Percentiles rank a stretch among this genome's conserved stretches.
These are phyloP conservation scores for Beroe ovata DNA, from an alignment of 37 sponge, comb jelly and placozoan species.

Conservation along the genomic window DNA sequence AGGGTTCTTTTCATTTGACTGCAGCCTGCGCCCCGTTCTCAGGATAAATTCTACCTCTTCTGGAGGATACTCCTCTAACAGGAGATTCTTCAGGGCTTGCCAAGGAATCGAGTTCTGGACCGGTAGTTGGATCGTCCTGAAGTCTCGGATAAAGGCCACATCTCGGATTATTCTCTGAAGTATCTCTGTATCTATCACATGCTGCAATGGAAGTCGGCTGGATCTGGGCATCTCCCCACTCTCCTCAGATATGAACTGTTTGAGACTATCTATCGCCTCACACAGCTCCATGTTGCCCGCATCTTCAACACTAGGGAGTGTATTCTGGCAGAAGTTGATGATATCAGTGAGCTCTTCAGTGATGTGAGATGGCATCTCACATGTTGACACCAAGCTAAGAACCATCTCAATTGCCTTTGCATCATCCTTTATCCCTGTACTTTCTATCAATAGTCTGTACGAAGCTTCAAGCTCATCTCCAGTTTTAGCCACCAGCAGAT, in stretches of 20 bases:
- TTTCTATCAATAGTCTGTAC: conserved; percentile 11
- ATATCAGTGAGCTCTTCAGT: conserved; percentile 59
- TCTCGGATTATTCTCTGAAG: not conserved
- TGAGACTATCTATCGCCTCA: not conserved
- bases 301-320: not conserved
- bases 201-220: not conserved
- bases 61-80: conserved; percentile 8
- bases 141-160: not conserved
- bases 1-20: not conserved
- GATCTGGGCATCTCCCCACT: not conserved
- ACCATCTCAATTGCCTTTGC: conserved; percentile 35
- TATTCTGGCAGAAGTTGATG: not conserved
- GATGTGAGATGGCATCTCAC: not conserved
- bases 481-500: not conserved
- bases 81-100: not conserved
- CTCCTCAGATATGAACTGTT: not conserved
- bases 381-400: conserved; percentile 8
- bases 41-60: conserved; percentile 59
- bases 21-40: conserved; percentile 53
- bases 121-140: not conserved
- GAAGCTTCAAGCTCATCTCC: not conserved
- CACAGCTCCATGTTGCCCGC: not conserved
- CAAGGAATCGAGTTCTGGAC: not conserved
- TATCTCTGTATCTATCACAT: not conserved
- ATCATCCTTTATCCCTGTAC: conserved; percentile 27